Conservation (phyloP, 2,888 invertebrate species). For the Pheosia gnoma region DNA sequence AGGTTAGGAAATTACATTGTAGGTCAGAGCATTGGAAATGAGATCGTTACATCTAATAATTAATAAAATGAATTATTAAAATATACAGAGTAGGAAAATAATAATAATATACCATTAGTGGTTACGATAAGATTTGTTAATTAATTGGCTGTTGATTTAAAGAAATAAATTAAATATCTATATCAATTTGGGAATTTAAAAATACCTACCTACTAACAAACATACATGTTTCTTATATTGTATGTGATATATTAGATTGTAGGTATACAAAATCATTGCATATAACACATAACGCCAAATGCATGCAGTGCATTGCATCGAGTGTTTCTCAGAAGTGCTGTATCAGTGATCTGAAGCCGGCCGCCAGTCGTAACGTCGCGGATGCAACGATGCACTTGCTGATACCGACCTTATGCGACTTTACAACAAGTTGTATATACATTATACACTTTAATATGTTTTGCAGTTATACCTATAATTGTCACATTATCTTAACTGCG, state of each 20-base stretch:
- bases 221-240: conserved; percentile 10
- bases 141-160: no score
- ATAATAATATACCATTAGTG: neutral
- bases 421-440: neutral
- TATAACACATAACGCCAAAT: conserved; percentile 48
- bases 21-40: conserved; percentile 5
- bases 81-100: neutral
- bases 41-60: neutral
- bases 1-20: neutral
- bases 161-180: no score
- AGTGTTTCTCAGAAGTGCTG: conserved; percentile 69
- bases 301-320: conserved; percentile 56
- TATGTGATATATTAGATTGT: no score
- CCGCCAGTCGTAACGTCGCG: conserved; percentile 60
- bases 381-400: conserved; percentile 70
- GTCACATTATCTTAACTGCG: no score
- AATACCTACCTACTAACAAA: conserved; percentile 3
- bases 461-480: neutral
- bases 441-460: neutral
- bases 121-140: no score
- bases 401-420: conserved; percentile 47
- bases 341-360: conserved; percentile 69
- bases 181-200: no score
- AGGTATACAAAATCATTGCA: no score
- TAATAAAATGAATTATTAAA: neutral